Percentiles rank a stretch among this genome's conserved stretches.
Conservation (phyloP, 2,888 invertebrate species). For the Hydroisotoma schaefferi region DNA sequence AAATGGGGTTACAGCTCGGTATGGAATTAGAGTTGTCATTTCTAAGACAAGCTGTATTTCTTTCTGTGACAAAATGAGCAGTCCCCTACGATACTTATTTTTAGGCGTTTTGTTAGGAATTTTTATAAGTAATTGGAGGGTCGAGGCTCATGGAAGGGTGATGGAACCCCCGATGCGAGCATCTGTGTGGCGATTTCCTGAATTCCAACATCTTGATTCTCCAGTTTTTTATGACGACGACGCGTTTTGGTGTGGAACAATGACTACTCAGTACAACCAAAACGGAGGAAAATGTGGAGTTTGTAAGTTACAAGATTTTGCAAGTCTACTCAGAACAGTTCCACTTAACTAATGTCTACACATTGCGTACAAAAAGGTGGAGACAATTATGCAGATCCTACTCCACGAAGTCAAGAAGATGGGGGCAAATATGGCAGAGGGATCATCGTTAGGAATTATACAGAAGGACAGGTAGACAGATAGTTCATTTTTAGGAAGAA, state of each 20-base stretch:
- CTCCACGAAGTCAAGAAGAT: constrained; percentile 80
- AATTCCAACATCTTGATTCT: constrained; percentile 33
- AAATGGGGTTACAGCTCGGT: no score
- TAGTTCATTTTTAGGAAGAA: not conserved
- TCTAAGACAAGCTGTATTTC: not conserved
- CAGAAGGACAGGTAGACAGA: constrained; percentile 69
- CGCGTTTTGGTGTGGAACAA: constrained; percentile 58
- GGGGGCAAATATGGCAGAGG: constrained; percentile 82
- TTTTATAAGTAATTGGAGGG: not conserved
- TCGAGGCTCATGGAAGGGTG: constrained; percentile 44
- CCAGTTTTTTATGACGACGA: constrained; percentile 58
- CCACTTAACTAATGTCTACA: not conserved
- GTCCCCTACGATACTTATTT: no score
- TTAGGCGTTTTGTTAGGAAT: not conserved
- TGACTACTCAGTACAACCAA: constrained; percentile 32
- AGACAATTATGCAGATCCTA: constrained; percentile 69
- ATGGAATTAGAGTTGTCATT: no score
- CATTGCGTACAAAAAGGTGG: constrained; percentile 54
- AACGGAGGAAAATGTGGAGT: constrained; percentile 33
- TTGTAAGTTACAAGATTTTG: constrained; percentile 9
- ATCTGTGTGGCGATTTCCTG: constrained; percentile 46
- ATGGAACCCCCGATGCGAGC: constrained; percentile 49
- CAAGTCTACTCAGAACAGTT: not conserved
- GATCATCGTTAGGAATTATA: constrained; percentile 75
- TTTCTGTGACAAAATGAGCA: not conserved